A percentile compares a stretch with the other conserved stretches of the same genome.
These are phyloP conservation scores for Drosophila affinis DNA, from an alignment of 2,888 invertebrate genomes.

Conservation along the genomic window DNA sequence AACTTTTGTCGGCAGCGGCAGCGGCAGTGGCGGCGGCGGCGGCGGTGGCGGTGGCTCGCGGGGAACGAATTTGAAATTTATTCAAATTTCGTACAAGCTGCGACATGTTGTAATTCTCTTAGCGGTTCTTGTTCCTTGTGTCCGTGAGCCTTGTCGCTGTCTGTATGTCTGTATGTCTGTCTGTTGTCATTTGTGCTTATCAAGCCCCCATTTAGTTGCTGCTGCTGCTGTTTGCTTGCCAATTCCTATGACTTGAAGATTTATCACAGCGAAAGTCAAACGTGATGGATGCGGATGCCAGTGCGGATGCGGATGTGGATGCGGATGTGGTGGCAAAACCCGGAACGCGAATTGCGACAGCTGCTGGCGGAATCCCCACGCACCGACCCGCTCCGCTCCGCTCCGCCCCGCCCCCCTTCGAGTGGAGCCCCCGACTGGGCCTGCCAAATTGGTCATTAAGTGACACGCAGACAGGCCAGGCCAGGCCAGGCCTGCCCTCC, in stretches of 20 bases:
- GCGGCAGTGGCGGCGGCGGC: not conserved
- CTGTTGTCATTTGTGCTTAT: slow-evolving; percentile 50
- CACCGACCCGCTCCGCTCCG: too few species aligned
- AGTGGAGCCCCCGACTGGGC: slow-evolving; percentile 19
- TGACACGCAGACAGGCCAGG: slow-evolving; percentile 47
- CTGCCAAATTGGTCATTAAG: slow-evolving; percentile 78
- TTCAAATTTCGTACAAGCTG: slow-evolving; percentile 74
- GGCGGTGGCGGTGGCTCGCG: not conserved
- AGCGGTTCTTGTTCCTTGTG: slow-evolving; percentile 45
- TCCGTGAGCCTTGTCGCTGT: slow-evolving; percentile 39
- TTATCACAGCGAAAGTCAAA: slow-evolving; percentile 59
- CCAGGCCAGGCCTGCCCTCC: not conserved
- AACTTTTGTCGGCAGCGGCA: slow-evolving; percentile 43
- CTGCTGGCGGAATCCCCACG: slow-evolving; percentile 44
- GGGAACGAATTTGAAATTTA: slow-evolving; percentile 72
- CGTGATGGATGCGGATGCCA: slow-evolving; percentile 23
- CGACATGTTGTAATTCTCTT: slow-evolving; percentile 76
- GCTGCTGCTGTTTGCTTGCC: slow-evolving; percentile 51
- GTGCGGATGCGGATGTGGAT: slow-evolving; percentile 10
- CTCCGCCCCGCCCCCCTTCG: too few species aligned
- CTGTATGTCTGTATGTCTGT: not conserved
- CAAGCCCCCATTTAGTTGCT: slow-evolving; percentile 52
- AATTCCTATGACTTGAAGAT: slow-evolving; percentile 72
- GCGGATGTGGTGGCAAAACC: slow-evolving; percentile 30
- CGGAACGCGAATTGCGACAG: slow-evolving; percentile 75